Evolutionary conservation across 2,888 invertebrate genomes (phyloP).

Genomic region (Cephus nigrinus): DNA sequence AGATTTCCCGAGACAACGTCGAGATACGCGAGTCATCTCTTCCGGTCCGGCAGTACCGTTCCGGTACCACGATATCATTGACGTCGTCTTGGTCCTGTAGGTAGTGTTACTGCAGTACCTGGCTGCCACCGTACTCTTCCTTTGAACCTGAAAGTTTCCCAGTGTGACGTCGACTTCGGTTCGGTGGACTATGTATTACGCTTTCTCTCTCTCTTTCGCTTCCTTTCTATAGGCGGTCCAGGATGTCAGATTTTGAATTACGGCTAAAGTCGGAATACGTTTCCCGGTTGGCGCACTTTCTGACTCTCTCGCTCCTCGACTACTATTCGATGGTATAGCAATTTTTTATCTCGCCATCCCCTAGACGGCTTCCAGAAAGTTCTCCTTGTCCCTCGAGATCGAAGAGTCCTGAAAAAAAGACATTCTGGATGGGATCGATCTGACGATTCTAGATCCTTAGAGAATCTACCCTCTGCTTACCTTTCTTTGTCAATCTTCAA

Average conservation of each 20-base stretch:
- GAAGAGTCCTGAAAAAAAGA: not conserved
- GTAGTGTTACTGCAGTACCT: not conserved
- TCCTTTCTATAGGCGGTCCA: not conserved
- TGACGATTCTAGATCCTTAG: not conserved
- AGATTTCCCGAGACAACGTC: conserved; percentile 19
- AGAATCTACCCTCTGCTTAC: not conserved
- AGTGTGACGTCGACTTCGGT: no score
- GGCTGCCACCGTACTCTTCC: no score
- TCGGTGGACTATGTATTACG: no score
- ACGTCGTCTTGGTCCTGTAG: not conserved
- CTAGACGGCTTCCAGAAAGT: not conserved
- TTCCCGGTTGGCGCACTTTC: not conserved
- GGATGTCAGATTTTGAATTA: conserved; percentile 29
- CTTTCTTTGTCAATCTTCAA: not conserved
- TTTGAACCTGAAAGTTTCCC: no score
- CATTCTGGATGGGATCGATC: not conserved
- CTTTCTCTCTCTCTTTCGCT: not conserved
- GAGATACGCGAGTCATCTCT: conserved; percentile 29
- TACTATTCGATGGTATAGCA: not conserved
- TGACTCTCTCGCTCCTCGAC: not conserved
- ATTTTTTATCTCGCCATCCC: conserved; percentile 3
- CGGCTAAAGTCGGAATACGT: conserved; percentile 17
- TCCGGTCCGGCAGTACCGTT: conserved; percentile 25
- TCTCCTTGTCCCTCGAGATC: not conserved
- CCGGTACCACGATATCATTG: not conserved